Evolutionary conservation across 2,113 vertebrate genomes (phyloP).

Genomic region (Corapipo altera): DNA sequence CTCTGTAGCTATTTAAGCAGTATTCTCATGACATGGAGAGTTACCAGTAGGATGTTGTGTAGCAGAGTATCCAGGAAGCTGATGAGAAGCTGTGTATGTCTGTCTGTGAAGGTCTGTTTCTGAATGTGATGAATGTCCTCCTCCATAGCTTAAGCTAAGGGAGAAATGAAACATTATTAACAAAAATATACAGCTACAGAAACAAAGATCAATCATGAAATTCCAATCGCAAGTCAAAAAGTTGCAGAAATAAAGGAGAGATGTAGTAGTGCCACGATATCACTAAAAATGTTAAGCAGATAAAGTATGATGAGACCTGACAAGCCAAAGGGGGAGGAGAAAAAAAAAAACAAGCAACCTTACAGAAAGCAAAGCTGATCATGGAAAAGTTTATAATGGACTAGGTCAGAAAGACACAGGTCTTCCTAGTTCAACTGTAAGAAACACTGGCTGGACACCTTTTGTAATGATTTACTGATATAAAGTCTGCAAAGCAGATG

Average conservation of each 20-base stretch:
- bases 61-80: constrained; percentile 88
- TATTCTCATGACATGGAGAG: background rate
- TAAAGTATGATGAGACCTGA: background rate
- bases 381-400: background rate
- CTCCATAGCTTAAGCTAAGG: constrained; percentile 91
- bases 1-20: background rate
- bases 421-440: background rate
- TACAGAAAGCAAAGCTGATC: background rate
- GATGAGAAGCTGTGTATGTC: constrained; percentile 86
- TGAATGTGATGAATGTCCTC: constrained; percentile 83
- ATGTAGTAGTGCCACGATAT: background rate
- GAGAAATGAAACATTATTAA: constrained; percentile 60
- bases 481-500: background rate
- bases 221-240: background rate
- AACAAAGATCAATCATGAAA: background rate
- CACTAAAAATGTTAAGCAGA: background rate
- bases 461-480: background rate
- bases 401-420: background rate
- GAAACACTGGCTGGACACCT: background rate
- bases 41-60: constrained; percentile 89
- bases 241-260: background rate
- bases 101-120: constrained; percentile 93
- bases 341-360: background rate
- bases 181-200: background rate
- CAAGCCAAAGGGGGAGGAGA: rapidly evolving